phyloP scores from a whole-genome alignment of 1,140 invertebrate genomes.

The Coenobita brevimanus region DNA sequence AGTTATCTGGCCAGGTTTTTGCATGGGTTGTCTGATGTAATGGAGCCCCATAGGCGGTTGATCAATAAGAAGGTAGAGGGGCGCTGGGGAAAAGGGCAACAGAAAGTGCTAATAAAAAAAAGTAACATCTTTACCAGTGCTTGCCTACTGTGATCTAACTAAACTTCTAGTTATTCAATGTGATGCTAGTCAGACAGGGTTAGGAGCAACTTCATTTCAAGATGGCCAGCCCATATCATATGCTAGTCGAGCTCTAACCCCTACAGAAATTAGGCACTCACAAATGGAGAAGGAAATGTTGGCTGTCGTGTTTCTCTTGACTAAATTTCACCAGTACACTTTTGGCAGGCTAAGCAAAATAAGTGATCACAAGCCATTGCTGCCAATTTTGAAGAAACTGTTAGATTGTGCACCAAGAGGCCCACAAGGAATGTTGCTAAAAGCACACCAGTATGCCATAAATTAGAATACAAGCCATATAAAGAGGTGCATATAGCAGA shows the following conservation, averaged over 20 bases:
- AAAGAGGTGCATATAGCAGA: conserved; percentile 17
- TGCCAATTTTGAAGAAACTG: background rate
- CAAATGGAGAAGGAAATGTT: conserved; percentile 20
- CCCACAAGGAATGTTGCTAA: conserved; percentile 13
- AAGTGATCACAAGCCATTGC: background rate
- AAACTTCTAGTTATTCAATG: background rate
- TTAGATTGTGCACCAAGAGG: background rate
- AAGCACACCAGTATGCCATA: conserved; percentile 3
- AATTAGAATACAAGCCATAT: background rate
- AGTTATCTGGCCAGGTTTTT: background rate
- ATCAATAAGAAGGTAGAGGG: background rate
- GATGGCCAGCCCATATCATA: background rate
- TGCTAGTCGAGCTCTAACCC: background rate
- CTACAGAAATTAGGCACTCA: conserved; percentile 9
- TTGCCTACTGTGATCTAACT: background rate
- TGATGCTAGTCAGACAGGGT: conserved; percentile 5
- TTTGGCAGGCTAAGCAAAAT: background rate
- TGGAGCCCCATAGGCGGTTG: background rate
- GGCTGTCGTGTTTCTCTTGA: background rate
- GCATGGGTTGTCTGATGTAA: background rate
- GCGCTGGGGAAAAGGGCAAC: background rate
- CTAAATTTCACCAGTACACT: background rate
- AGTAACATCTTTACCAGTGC: background rate
- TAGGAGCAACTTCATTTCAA: background rate
- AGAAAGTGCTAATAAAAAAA: background rate